phyloP scores from a whole-genome alignment of 2,888 invertebrate genomes.

The Meta bourneti region DNA sequence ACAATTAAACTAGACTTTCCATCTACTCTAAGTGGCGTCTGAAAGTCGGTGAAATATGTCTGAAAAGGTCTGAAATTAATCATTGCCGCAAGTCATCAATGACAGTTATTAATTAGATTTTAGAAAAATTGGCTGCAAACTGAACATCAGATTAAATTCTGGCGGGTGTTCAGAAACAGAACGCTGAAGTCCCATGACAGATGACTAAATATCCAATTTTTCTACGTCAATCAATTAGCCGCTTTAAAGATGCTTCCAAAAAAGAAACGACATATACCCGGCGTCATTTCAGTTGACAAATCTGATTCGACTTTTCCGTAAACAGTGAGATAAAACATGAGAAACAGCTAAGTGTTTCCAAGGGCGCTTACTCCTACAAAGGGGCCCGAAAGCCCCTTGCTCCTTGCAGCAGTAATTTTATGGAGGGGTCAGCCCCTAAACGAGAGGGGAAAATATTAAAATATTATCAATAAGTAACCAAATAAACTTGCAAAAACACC shows the following conservation, averaged over 20 bases:
- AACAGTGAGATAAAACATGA: no score
- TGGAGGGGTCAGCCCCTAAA: no score
- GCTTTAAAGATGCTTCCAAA: slow-evolving; percentile 17
- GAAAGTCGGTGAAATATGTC: slow-evolving; percentile 46
- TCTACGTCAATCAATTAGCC: slow-evolving; percentile 43
- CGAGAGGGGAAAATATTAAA: no score
- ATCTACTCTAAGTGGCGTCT: slow-evolving; percentile 12
- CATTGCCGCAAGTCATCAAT: slow-evolving; percentile 46
- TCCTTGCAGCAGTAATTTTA: no score
- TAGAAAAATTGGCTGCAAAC: slow-evolving; percentile 47
- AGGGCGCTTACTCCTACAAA: no score
- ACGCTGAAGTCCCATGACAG: slow-evolving; percentile 32
- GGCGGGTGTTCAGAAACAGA: slow-evolving; percentile 42
- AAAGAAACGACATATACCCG: not conserved
- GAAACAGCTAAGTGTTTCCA: no score
- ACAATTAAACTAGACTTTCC: not conserved
- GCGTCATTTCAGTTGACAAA: slow-evolving; percentile 29
- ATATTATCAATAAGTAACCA: no score
- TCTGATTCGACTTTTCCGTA: not conserved
- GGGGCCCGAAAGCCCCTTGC: no score
- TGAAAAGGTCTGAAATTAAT: slow-evolving; percentile 56
- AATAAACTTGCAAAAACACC: no score
- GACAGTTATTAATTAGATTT: slow-evolving; percentile 65
- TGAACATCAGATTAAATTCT: slow-evolving; percentile 48
- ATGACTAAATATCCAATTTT: slow-evolving; percentile 44